These are phyloP conservation scores for Chondrosia reniformis DNA, from an alignment of 37 sponge, comb jelly and placozoan genomes.

Conservation along the genomic window DNA sequence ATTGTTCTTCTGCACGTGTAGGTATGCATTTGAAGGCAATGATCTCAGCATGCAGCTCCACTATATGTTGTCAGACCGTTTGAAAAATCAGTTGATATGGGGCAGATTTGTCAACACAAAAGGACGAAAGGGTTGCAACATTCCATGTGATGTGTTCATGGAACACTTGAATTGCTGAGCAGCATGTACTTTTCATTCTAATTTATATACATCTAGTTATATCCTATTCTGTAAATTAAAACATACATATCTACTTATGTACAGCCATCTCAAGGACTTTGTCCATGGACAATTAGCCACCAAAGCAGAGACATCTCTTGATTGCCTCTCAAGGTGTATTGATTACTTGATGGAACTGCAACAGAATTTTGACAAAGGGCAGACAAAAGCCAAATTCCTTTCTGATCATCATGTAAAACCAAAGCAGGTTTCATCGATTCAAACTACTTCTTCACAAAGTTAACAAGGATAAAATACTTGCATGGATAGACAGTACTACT, in stretches of 20 bases:
- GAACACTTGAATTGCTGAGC: conserved; percentile 40
- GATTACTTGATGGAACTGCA: conserved; percentile 17
- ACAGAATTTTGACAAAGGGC: conserved; percentile 18
- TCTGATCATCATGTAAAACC: conserved; percentile 17
- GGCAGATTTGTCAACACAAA: conserved; percentile 35
- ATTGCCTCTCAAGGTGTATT: conserved; percentile 14
- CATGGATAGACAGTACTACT: conserved; percentile 5
- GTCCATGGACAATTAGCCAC: conserved; percentile 13
- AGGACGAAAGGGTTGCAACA: conserved; percentile 38
- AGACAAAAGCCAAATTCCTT: neutral
- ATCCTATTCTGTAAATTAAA: neutral
- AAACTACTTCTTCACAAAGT: conserved; percentile 17
- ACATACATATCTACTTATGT: too few species aligned
- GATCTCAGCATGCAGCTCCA: conserved; percentile 30
- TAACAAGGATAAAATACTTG: conserved; percentile 14
- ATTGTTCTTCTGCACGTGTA: neutral
- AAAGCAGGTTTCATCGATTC: neutral
- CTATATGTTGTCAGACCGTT: conserved; percentile 38
- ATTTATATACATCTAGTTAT: neutral
- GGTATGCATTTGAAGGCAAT: conserved; percentile 35
- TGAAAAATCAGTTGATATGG: conserved; percentile 40
- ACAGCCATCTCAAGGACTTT: conserved; percentile 20
- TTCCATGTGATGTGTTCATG: conserved; percentile 49
- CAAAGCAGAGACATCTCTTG: conserved; percentile 12
- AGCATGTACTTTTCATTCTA: neutral